These are phyloP conservation scores for Ellobius talpinus DNA, from an alignment of 2,113 vertebrate genomes.

Conservation along the genomic window DNA sequence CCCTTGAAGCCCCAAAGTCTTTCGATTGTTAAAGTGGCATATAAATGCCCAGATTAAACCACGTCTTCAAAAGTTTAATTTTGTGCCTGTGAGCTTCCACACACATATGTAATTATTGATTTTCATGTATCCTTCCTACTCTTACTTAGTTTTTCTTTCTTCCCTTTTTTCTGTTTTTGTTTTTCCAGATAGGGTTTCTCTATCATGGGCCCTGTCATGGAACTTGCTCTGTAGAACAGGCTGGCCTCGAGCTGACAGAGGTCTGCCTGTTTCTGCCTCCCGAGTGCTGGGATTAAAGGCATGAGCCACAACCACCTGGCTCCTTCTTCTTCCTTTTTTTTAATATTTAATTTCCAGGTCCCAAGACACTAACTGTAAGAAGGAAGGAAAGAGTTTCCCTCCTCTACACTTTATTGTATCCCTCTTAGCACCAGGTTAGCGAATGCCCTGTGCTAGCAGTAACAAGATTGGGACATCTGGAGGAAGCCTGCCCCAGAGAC, in stretches of 20 bases:
- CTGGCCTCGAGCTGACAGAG: too few relatives aligned
- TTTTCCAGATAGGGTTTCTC: too few relatives aligned
- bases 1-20: neutral
- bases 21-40: constrained; percentile 5
- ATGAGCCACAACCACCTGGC: too few relatives aligned
- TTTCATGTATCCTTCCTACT: neutral
- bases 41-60: neutral
- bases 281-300: too few relatives aligned
- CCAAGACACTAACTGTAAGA: neutral
- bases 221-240: too few relatives aligned
- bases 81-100: neutral
- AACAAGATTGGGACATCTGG: neutral
- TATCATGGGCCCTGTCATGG: too few relatives aligned
- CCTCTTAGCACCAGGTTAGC: neutral
- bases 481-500: neutral
- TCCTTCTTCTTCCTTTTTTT: neutral
- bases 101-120: neutral
- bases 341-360: neutral
- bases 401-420: neutral
- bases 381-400: neutral
- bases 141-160: neutral
- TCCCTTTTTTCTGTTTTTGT: too few relatives aligned
- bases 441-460: neutral
- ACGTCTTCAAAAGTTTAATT: neutral
- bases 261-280: too few relatives aligned